Evolutionary conservation across 2,888 invertebrate genomes (phyloP).

Genomic region (Metallyticus violacea): DNA sequence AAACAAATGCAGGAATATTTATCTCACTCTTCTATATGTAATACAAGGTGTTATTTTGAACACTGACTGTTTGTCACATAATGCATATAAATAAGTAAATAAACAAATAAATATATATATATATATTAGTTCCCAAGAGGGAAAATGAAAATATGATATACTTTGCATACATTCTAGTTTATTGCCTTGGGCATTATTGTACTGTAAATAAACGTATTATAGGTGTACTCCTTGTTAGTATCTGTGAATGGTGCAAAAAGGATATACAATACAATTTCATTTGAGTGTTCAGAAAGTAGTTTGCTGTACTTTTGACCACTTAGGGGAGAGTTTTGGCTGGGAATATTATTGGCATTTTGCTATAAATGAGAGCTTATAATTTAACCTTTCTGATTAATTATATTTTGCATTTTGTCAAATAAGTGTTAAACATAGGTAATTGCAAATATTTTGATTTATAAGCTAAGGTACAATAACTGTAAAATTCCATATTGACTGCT

Average conservation of each 20-base stretch:
- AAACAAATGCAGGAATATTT: not conserved
- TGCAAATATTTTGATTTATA: no score
- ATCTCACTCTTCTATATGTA: conserved; percentile 14
- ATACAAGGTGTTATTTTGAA: conserved; percentile 8
- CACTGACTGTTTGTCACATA: not conserved
- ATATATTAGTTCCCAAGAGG: not conserved
- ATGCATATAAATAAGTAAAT: conserved; percentile 14
- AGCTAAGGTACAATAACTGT: no score
- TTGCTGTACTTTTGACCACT: conserved; percentile 9
- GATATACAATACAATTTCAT: not conserved
- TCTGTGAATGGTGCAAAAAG: conserved; percentile 14
- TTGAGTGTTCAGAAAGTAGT: conserved; percentile 18
- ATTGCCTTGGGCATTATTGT: conserved; percentile 30
- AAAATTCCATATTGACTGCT: not conserved
- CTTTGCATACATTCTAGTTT: conserved; percentile 25
- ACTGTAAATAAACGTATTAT: conserved; percentile 29
- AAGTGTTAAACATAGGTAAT: no score
- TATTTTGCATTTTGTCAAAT: no score
- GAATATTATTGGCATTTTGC: not conserved
- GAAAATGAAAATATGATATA: conserved; percentile 9
- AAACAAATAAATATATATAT: no score
- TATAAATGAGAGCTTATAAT: not conserved
- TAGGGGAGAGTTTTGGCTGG: not conserved
- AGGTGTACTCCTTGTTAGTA: conserved; percentile 22
- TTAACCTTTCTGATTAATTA: not conserved